Conservation (phyloP, 2,797 vertebrate genomes). For the Enteromius viviparus region DNA sequence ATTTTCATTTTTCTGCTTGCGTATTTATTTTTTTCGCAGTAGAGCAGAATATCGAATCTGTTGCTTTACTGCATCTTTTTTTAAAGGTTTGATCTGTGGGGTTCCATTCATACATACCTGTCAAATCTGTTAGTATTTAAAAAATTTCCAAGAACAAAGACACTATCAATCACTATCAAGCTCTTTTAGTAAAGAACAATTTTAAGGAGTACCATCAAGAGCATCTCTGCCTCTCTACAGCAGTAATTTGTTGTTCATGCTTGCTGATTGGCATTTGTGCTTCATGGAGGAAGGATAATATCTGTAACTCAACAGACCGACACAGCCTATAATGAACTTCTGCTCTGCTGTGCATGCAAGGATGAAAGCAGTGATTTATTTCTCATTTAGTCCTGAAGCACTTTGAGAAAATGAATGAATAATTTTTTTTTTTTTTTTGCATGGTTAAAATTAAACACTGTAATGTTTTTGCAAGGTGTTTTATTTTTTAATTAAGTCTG, state of each 20-base stretch:
- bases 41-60: not conserved
- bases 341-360: constrained; percentile 34
- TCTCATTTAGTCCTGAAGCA: constrained; percentile 34
- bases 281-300: constrained; percentile 43
- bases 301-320: constrained; percentile 44
- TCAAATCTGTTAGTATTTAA: not conserved
- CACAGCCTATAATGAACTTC: constrained; percentile 54
- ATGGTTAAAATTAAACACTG: constrained; percentile 15
- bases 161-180: constrained; percentile 37
- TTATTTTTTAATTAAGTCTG: constrained; percentile 1
- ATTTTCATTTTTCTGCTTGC: not conserved
- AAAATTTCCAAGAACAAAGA: constrained; percentile 48
- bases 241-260: constrained; percentile 49
- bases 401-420: constrained; percentile 34
- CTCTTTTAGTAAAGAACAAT: constrained; percentile 42
- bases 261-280: constrained; percentile 44
- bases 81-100: not conserved
- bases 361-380: constrained; percentile 44
- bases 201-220: constrained; percentile 39
- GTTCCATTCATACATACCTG: not conserved
- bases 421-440: not conserved
- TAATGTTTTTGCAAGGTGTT: not conserved
- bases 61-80: not conserved
- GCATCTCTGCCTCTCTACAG: not conserved
- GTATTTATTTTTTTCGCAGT: not conserved